phyloP scores from a whole-genome alignment of 1,140 invertebrate genomes.

The Dendrolimus punctatus region DNA sequence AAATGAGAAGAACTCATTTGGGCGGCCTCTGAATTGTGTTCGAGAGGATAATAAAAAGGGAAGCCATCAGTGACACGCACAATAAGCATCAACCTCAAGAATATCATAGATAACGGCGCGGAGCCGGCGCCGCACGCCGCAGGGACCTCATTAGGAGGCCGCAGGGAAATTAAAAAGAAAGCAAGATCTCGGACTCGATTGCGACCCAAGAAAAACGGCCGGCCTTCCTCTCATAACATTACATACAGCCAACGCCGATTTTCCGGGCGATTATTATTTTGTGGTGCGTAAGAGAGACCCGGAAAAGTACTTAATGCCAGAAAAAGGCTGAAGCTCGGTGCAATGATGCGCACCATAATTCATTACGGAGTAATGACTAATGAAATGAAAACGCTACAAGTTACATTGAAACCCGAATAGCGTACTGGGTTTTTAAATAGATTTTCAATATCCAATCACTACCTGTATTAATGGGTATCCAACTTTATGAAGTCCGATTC shows the following conservation, averaged over 20 bases:
- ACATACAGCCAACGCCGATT: slow-evolving; percentile 68
- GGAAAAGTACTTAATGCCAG: slow-evolving; percentile 53
- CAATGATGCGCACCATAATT: slow-evolving; percentile 27
- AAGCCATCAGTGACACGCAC: slow-evolving; percentile 71
- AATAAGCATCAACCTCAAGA: slow-evolving; percentile 72
- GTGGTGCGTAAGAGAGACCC: slow-evolving; percentile 65
- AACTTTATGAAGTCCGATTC: neutral
- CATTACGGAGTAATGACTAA: slow-evolving; percentile 22
- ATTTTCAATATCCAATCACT: too few species aligned
- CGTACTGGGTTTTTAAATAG: too few species aligned
- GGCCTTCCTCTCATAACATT: slow-evolving; percentile 68
- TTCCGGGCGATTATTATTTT: slow-evolving; percentile 73
- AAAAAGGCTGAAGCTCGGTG: slow-evolving; percentile 18
- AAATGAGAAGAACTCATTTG: slow-evolving; percentile 67
- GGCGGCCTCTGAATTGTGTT: slow-evolving; percentile 67
- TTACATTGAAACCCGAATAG: too few species aligned
- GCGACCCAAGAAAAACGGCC: slow-evolving; percentile 56
- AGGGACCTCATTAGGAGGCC: slow-evolving; percentile 69
- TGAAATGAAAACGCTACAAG: neutral
- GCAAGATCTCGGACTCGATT: slow-evolving; percentile 70
- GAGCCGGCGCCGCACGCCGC: slow-evolving; percentile 48
- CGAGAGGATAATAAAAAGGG: slow-evolving; percentile 70
- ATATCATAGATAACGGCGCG: slow-evolving; percentile 70
- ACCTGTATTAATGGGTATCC: neutral
- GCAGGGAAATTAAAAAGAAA: slow-evolving; percentile 74